Evolutionary conservation across 2,888 invertebrate species (phyloP).

Genomic region (Cantharis lateralis): DNA sequence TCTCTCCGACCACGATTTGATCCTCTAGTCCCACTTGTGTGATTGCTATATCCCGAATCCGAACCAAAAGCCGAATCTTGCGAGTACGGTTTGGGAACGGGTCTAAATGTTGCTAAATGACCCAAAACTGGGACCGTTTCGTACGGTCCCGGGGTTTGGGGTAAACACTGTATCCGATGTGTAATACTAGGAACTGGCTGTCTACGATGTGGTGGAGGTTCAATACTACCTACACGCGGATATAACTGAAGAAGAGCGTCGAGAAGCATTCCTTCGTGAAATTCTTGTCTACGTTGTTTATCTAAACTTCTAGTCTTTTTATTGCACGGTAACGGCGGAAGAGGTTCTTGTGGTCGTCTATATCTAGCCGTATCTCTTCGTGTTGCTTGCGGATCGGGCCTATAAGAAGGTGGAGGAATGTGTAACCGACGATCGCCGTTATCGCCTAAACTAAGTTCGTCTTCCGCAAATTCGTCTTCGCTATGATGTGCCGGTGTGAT

Average conservation of each 20-base stretch:
- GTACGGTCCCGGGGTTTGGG: constrained; percentile 60
- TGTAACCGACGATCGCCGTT: constrained; percentile 48
- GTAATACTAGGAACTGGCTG: constrained; percentile 52
- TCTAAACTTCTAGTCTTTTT: constrained; percentile 58
- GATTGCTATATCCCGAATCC: constrained; percentile 85
- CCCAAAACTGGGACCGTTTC: constrained; percentile 72
- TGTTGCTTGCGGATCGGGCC: constrained; percentile 52
- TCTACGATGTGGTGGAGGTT: constrained; percentile 51
- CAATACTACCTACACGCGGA: constrained; percentile 72
- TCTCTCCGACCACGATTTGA: constrained; percentile 52
- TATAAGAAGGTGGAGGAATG: constrained; percentile 54
- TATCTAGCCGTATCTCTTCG: constrained; percentile 59
- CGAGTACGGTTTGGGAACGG: constrained; percentile 67
- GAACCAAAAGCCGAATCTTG: constrained; percentile 81
- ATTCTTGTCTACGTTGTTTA: constrained; percentile 67
- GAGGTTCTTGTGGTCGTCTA: constrained; percentile 64
- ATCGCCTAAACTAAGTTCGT: constrained; percentile 70
- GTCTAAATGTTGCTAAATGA: constrained; percentile 66
- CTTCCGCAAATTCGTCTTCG: constrained; percentile 86
- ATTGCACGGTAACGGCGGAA: constrained; percentile 63
- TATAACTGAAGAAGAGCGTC: constrained; percentile 74
- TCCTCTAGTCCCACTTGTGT: constrained; percentile 66
- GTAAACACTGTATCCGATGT: constrained; percentile 53
- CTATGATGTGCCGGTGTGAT: constrained; percentile 66
- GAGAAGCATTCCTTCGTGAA: constrained; percentile 79